Evolutionary conservation across 2,888 invertebrate genomes (phyloP).

Genomic region (Diabrotica balteata): DNA sequence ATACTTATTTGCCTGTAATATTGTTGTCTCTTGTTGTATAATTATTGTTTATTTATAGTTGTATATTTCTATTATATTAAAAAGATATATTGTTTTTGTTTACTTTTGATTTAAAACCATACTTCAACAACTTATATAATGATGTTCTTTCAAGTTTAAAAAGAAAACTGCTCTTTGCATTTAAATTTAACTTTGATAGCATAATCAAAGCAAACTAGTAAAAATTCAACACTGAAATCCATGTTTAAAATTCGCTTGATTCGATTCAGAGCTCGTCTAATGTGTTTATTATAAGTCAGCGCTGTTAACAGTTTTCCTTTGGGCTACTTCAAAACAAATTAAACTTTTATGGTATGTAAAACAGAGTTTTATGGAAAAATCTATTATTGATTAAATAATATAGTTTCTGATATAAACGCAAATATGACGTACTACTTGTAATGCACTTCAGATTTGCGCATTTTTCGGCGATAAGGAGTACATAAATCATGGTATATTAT

Average conservation of each 20-base stretch:
- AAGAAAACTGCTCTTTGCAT: neutral
- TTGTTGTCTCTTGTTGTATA: no score
- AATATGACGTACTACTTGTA: no score
- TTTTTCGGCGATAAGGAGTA: no score
- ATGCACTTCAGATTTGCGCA: no score
- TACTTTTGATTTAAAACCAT: no score
- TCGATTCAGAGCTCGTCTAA: constrained; percentile 30
- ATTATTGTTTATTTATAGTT: no score
- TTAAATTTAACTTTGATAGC: constrained; percentile 10
- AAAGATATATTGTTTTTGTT: no score
- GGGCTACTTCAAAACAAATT: constrained; percentile 30
- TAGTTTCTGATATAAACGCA: no score
- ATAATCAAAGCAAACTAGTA: constrained; percentile 4
- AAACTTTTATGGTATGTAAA: constrained; percentile 33
- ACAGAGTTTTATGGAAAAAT: constrained; percentile 13
- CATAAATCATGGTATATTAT: no score
- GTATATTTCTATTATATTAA: no score
- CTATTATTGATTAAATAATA: no score
- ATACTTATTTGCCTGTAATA: no score
- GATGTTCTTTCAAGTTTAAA: neutral
- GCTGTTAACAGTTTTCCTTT: constrained; percentile 22
- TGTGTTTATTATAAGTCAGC: constrained; percentile 29
- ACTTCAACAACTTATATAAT: neutral
- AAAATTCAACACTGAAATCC: constrained; percentile 28
- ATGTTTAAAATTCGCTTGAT: constrained; percentile 23